Evolutionary conservation across 2,888 invertebrate species (phyloP), one percentile per base, ranked within the genome.

Genomic region (Drosophila gaucha): DNA sequence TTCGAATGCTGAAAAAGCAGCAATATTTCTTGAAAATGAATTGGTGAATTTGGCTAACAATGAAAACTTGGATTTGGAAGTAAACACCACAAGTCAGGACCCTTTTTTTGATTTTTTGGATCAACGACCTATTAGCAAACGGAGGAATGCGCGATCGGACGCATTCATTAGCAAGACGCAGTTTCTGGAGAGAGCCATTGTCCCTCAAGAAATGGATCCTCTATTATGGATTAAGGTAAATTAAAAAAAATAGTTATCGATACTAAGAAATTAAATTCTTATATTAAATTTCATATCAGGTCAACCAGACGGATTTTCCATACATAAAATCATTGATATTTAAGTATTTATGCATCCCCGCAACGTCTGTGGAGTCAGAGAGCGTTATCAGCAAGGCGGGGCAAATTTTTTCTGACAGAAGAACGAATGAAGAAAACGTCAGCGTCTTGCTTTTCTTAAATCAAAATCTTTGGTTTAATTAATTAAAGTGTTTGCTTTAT

Each of bases 1-100:
- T 9, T 28, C 41, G 2, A 41, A 41, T 26, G 41, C 41, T 26
- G 41, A 41, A 24, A n/a, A 24, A 41, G 41, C 41, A 14, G 14
- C 14, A 14, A 14, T 6, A 5, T 9, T 14, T 5, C 2, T 41
- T 4, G 24, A 24, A 24, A 24, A 41, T 28, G 2, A 6, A 6
- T 9, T 28, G 5, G 6, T 28, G 4, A 8, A 28, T 5, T 28
- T 28, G 9, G 28, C 28, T 2, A 8, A 2, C 8, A 9, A 28
- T 6, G 28, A 28, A 28, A 28, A 28, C 8, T 8, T 8, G 8
- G 8, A 28, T 22, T 16, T 4, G 9, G 16, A 35, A 10, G 31
- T 6, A 33, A 14, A 4, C 5, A 39, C 4, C 0, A 39, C 3
- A 3, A 2, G 12, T 22, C 1, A 3, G 8, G 8, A 39, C 8